A percentile compares a stretch with the other conserved stretches of the same genome.
phyloP scores from a whole-genome alignment of 2,113 vertebrate genomes.

The Channa maculata region DNA sequence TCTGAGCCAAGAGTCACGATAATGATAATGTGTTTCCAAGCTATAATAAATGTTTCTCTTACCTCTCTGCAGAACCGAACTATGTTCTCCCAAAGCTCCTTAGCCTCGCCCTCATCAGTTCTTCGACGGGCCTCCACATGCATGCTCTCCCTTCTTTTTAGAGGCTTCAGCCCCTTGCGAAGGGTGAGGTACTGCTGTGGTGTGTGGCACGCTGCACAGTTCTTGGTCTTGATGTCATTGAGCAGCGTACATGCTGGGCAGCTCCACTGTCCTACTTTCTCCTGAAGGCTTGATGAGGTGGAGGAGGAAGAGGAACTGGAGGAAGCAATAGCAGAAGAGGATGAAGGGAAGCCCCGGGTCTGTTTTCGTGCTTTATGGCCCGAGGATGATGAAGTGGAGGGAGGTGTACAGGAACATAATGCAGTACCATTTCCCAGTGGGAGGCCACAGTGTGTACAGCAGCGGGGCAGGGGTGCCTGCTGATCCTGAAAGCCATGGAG shows the following conservation, averaged over 20 bases:
- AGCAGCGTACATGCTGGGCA: constrained; percentile 96
- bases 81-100: constrained; percentile 96
- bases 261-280: constrained; percentile 86
- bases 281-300: constrained; percentile 65
- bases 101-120: constrained; percentile 96
- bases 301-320: constrained; percentile 57
- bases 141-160: constrained; percentile 94
- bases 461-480: constrained; percentile 50
- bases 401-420: constrained; percentile 68
- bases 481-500: constrained; percentile 96
- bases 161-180: constrained; percentile 85
- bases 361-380: constrained; percentile 83
- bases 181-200: constrained; percentile 90
- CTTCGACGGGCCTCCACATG: constrained; percentile 93
- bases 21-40: neutral
- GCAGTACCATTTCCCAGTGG: constrained; percentile 64
- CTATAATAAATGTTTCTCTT: constrained; percentile 53
- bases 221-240: constrained; percentile 89
- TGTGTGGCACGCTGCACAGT: constrained; percentile 95
- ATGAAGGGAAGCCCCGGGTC: constrained; percentile 73
- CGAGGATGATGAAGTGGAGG: constrained; percentile 54
- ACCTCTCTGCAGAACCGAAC: constrained; percentile 97
- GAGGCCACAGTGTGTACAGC: constrained; percentile 83
- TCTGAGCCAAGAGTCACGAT: neutral
- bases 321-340: constrained; percentile 58